Evolutionary conservation across 2,113 vertebrate genomes (phyloP).

Genomic region (Hypocryptadius cinnamomeus): DNA sequence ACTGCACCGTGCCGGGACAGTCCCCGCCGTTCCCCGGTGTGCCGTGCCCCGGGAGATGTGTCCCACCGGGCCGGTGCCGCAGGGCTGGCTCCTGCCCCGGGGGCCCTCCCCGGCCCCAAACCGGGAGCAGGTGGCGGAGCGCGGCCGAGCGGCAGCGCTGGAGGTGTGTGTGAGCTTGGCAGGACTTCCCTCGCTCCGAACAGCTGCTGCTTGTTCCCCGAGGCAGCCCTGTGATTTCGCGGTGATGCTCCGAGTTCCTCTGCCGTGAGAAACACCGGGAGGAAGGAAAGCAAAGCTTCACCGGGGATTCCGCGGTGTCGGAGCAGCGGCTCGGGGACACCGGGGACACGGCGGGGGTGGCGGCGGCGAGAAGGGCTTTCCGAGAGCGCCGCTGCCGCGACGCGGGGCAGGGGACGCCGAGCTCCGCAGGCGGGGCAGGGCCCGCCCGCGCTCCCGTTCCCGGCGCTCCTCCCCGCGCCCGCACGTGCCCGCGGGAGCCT

Average conservation of each 20-base stretch:
- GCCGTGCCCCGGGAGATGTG: neutral
- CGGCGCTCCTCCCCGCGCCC: neutral
- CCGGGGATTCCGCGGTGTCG: neutral
- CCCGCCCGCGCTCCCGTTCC: neutral
- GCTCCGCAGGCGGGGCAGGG: neutral
- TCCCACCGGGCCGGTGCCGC: neutral
- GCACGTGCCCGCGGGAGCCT: neutral
- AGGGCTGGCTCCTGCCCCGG: neutral
- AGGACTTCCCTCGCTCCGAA: accelerated
- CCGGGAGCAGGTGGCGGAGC: neutral
- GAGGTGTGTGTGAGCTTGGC: accelerated
- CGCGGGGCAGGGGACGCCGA: neutral
- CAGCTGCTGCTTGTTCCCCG: neutral
- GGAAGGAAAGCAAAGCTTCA: too few species aligned
- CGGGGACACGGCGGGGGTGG: neutral
- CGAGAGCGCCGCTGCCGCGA: neutral
- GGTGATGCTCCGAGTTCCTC: accelerated
- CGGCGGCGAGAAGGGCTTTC: neutral
- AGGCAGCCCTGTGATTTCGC: neutral
- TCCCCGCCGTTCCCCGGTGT: neutral
- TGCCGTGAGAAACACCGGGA: accelerated
- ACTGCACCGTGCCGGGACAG: neutral
- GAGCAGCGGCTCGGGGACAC: neutral
- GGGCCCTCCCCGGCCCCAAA: too few species aligned
- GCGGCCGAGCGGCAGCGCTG: neutral